Base-by-base conservation (phyloP, 2,797 vertebrate genomes). In the Argya squamiceps region DNA sequence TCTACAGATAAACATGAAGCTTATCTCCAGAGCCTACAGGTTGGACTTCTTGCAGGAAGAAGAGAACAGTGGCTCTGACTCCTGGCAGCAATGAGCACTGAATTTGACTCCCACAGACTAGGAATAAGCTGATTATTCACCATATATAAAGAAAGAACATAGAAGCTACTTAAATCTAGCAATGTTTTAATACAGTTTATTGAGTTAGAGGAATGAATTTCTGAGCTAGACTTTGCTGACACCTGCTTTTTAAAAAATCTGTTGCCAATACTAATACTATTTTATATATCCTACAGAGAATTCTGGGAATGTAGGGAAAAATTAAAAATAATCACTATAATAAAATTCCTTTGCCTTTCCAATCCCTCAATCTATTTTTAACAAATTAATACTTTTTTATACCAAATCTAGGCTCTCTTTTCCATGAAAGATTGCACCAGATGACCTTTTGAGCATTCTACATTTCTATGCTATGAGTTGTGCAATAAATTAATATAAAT, bases 271-370 rank as follows among this genome's bases (percentile, higher is more conserved):
- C 30, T 39, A 11, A 44, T 23, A 34, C 12, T 52, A 30, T 73
- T 53, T 89, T 27, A 39, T 37, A 29, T 30, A 69, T 26, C 36
- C 30, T 39, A 7, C n/a, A 26, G 44, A 53, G 26, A 76, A 70
- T 73, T 87, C 89, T 65, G 37, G 27, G 30, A 76, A 69, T 86
- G 34, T 41, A 23, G 43, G 59, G 52, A 53, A 89, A 65, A 93
- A 11, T 50, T 59, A 27, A 70, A 88, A 60, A 80, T 73, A 86
- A 43, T 43, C 47, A 37, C 9, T 39, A 49, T 64, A 83, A 60
- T 22, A 89, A 39, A n/a, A 60, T 50, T 92, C 32, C 36, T 89
- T 96, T 78, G 13, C 17, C 65, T 84, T 86, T 88, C 32, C 13
- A 71, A 34, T 27, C 24, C 9, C 41, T 39, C 23, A 8, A 67